Base-by-base conservation (phyloP, 2,113 vertebrate genomes). In the Reinhardtius hippoglossoides region DNA sequence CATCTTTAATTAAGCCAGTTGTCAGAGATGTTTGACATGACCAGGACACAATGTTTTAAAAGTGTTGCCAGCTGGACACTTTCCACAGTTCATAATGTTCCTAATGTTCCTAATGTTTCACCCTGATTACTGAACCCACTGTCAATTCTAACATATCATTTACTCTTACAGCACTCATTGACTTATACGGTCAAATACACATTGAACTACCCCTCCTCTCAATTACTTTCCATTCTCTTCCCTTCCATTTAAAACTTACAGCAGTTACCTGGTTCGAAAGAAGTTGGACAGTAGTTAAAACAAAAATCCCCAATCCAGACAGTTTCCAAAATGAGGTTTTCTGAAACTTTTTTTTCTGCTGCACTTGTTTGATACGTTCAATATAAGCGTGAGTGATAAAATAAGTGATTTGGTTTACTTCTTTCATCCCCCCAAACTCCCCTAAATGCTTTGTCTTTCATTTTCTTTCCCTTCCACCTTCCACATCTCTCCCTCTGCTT, bases 401-500 rank as follows among this genome's bases (percentile, higher is more conserved):
- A 13, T 9, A 8, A 46, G 44, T 37, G 0, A 65, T 66, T 77
- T n/a, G 20, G 5, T 71, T 31, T 2, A 9, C 54, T 69, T 67
- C 37, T 77, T 79, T 26, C 20, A 23, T 37, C 50, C 23, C 23
- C 23, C 23, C 24, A 26, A 12, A 9, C 48, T 57, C 0, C 2
- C 18, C 37, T 20, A 10, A 3, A 40, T 42, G 20, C 65, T 14
- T 37, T 55, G 18, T 50, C 40, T 52, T 21, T 16, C 37, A 48
- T 5, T 7, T 54, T 21, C 18, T 54, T 54, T 50, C 60, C 23
- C 59, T 46, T 58, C 6, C 21, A 61, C 23, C 59, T 37, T 55
- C 6, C 26, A 61, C 57, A 18, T 78, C 24, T 57, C 73, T 76
- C 59, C 0, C 42, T 76, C 65, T 81, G 69, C 68, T 84, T 74